Percentiles rank a stretch among this genome's conserved stretches.
Evolutionary conservation across 2,113 vertebrate species (phyloP).

Genomic region (Erinaceus europaeus): DNA sequence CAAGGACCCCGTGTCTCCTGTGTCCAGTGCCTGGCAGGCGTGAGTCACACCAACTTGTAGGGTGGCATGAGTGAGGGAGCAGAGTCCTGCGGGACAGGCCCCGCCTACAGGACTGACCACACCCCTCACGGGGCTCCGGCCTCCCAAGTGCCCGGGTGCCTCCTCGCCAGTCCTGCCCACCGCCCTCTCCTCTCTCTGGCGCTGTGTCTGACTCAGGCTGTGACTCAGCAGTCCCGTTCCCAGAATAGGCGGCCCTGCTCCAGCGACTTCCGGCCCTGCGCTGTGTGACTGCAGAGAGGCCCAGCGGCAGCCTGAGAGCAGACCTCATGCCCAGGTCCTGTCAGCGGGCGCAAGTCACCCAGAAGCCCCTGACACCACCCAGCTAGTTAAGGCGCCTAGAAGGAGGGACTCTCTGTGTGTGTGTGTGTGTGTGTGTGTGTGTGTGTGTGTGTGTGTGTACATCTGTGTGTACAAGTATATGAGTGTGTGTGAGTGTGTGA

Average conservation of each 20-base stretch:
- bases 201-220: slow-evolving; percentile 8
- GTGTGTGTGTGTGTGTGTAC: neutral
- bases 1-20: too few relatives aligned
- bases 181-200: neutral
- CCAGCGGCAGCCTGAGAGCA: neutral
- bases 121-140: neutral
- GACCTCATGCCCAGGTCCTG: neutral
- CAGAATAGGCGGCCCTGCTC: neutral
- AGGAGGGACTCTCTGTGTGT: neutral
- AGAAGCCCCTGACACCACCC: neutral
- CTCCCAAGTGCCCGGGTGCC: neutral
- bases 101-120: neutral
- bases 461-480: too few relatives aligned
- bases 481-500: too few relatives aligned
- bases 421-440: neutral
- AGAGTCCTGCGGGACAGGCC: too few relatives aligned
- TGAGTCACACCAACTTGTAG: too few relatives aligned
- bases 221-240: slow-evolving; percentile 49
- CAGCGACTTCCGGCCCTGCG: neutral
- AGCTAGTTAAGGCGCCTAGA: neutral
- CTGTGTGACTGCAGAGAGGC: neutral
- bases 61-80: too few relatives aligned
- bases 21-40: too few relatives aligned
- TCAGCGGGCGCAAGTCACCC: neutral
- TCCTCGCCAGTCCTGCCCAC: rapidly evolving